Base-by-base conservation (phyloP, 2,113 vertebrate species). In the Oceanodroma tethys region DNA sequence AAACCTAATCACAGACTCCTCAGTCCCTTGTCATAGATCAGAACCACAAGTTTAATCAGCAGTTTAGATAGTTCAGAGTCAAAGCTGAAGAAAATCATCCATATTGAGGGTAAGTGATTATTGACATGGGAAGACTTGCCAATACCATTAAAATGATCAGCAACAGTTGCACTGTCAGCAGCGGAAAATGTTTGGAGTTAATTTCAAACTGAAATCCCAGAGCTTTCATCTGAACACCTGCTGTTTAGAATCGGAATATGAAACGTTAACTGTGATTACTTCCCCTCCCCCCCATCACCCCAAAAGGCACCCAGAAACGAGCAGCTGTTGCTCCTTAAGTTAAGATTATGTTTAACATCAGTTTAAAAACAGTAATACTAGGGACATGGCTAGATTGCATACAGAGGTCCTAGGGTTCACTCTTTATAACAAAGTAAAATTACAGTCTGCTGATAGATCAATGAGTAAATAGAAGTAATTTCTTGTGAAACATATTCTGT, bases 211-310 rank as follows among this genome's bases (percentile, higher is more conserved):
- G 29, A 16, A 88, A 75, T 71, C 34, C 43, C 2, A 1, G 66
- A 67, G 42, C 56, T 92, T 90, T 92, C 66, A 52, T 79, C 47
- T 68, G 67, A 90, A 56, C 56, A 67, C 62, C 62, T 92, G 80
- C 52, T 88, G 52, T 58, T 74, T 72, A 79, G 42, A 34, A 62
- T 16, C 2, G 2, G 52, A 59, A 55, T 55, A 50, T 36, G 52
- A 82, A 79, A 59, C 20, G 30, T 53, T 50, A 75, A 48, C 60
- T 78, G 14, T 58, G 36, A 76, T 72, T 86, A 34, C 38, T 81
- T 42, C 22, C 30, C 10, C 11, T 40, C 23, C 20, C 23, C 8
- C 7, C 5, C 16, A 3, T n/a, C 13, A 1, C 1, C 17, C 21
- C 13, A 14, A 62, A 70, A 90, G 42, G 11, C 70, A 45, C 40